Evolutionary conservation across 2,888 invertebrate species (phyloP), one percentile per base, ranked within the genome.

Genomic region (Perithous albicinctus): DNA sequence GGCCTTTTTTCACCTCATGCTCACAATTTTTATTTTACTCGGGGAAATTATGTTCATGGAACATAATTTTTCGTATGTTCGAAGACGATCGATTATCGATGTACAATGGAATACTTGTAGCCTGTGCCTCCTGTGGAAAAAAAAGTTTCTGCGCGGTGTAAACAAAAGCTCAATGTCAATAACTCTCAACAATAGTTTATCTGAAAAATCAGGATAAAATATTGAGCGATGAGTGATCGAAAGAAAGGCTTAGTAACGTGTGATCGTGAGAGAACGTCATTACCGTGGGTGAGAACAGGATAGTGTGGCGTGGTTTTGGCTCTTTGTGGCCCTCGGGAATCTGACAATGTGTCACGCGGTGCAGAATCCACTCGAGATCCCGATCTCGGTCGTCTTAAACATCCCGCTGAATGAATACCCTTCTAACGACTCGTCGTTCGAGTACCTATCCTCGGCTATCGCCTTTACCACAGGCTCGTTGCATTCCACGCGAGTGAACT

Each of bases 351-450:
- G 12, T 18, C 77, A 78, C 73, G 70, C 67, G 66, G 41, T 61
- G 48, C 61, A 80, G 69, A 77, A 81, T 84, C 81, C 75, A 74
- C 80, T 81, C 43, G 66, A 78, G 61, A 74, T 82, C 72, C 72
- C 63, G 67, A 80, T 56, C 74, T 51, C 77, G 43, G 51, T 41
- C 63, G 38, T 63, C 32, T 84, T 67, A 80, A 84, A 83, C 77
- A 70, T 73, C 64, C 66, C 76, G 54, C 63, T 75, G 85, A 86
- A 85, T 87, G 87, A 87, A 87, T 87, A 84, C 85, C 64, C 81
- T 73, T 84, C 87, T 87, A 87, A 87, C 84, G 87, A 87, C 84
- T 80, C 70, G 72, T 80, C 70, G 72, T 84, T 87, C 82, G 67
- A 87, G 84, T 82, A 76, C 61, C 56, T 51, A 59, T 20, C 67